These are phyloP conservation scores for Tortrix viridana DNA, from an alignment of 2,888 invertebrate species.

Conservation along the genomic window DNA sequence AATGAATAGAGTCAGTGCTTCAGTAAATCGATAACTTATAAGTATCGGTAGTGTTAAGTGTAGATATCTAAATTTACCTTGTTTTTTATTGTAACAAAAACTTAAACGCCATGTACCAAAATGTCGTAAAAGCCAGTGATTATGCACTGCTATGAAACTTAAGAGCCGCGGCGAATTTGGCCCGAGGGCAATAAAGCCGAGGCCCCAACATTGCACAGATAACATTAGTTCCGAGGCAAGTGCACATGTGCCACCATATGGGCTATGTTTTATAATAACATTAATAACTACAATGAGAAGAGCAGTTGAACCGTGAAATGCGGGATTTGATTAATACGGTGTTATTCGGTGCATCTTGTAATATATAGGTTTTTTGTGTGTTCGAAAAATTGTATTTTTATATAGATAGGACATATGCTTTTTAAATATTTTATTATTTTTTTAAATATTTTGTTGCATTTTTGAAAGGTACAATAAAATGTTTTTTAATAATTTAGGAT, in stretches of 20 bases:
- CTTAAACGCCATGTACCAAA: too few species aligned
- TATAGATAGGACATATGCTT: too few species aligned
- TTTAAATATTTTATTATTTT: too few species aligned
- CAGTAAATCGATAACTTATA: too few species aligned
- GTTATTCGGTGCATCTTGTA: slow-evolving; percentile 13
- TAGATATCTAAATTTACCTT: too few species aligned
- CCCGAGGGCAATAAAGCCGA: slow-evolving; percentile 2
- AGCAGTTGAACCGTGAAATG: slow-evolving; percentile 72
- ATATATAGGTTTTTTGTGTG: not conserved
- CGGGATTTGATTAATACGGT: slow-evolving; percentile 39
- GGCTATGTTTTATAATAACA: slow-evolving; percentile 68
- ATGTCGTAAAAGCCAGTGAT: not conserved
- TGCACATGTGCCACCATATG: slow-evolving; percentile 79
- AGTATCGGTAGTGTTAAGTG: too few species aligned
- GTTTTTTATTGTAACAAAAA: too few species aligned
- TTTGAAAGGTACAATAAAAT: too few species aligned
- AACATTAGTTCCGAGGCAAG: slow-evolving; percentile 78
- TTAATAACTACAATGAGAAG: slow-evolving; percentile 51
- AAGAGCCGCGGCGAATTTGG: not conserved
- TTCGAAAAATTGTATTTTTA: too few species aligned
- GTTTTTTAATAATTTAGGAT: too few species aligned
- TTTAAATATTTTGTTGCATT: too few species aligned
- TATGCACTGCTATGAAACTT: not conserved
- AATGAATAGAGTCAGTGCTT: too few species aligned
- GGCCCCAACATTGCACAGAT: slow-evolving; percentile 42